These are phyloP conservation scores for Sphaerophoria taeniata DNA, from an alignment of 2,888 invertebrate species.

Conservation along the genomic window DNA sequence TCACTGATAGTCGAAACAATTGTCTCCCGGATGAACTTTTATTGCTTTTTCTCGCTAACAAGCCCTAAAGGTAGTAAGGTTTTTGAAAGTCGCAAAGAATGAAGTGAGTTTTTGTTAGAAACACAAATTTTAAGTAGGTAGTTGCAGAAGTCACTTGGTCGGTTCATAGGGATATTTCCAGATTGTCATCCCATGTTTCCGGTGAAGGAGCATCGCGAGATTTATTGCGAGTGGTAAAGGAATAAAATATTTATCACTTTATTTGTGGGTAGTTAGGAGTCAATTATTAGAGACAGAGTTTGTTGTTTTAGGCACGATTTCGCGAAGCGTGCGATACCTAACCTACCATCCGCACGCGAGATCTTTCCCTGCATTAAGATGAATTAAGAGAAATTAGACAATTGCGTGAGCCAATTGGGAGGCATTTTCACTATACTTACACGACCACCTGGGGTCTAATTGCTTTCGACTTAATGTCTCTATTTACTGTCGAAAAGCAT, in stretches of 20 bases:
- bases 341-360: conserved; percentile 64
- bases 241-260: conserved; percentile 72
- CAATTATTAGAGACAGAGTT: conserved; percentile 55
- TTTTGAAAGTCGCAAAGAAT: not conserved
- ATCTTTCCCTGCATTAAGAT: conserved; percentile 26
- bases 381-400: conserved; percentile 8
- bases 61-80: conserved; percentile 5
- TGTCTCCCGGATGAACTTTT: conserved; percentile 36
- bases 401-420: conserved; percentile 23
- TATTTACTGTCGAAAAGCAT: conserved; percentile 18
- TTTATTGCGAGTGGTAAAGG: conserved; percentile 67
- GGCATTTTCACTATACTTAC: not conserved
- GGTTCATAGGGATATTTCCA: conserved; percentile 12
- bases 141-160: not conserved
- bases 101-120: conserved; percentile 9
- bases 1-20: conserved; percentile 69
- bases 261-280: conserved; percentile 67
- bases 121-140: not conserved
- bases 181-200: not conserved
- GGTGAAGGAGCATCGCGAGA: conserved; percentile 36
- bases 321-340: conserved; percentile 27
- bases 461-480: conserved; percentile 35
- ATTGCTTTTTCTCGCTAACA: conserved; percentile 59
- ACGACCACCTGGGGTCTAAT: not conserved
- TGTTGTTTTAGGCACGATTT: conserved; percentile 47